phyloP scores from a whole-genome alignment of 2,888 invertebrate species.

The Uloborus plumipes region DNA sequence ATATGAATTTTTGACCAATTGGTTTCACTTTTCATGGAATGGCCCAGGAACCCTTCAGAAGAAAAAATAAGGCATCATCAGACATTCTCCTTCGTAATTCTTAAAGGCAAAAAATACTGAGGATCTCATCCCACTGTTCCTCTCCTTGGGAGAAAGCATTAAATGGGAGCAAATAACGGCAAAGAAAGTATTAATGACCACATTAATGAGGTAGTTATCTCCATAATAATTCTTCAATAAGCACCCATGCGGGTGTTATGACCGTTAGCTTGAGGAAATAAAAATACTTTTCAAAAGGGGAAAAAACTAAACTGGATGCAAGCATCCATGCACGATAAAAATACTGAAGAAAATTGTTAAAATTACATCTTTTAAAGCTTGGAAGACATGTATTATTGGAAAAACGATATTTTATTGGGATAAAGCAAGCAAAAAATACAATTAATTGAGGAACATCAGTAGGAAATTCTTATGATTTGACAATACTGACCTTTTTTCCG shows the following conservation, averaged over 20 bases:
- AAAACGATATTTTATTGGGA: too few species aligned
- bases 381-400: too few species aligned
- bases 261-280: conserved; percentile 10
- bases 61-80: neutral
- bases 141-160: neutral
- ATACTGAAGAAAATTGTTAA: neutral
- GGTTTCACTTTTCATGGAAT: too few species aligned
- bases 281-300: neutral
- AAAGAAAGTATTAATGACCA: conserved; percentile 1
- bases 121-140: neutral
- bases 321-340: neutral
- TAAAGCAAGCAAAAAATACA: too few species aligned
- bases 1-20: neutral
- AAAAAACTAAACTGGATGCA: neutral
- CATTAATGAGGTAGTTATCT: conserved; percentile 22
- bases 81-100: neutral
- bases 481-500: too few species aligned
- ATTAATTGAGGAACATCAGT: too few species aligned
- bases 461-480: too few species aligned
- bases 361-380: too few species aligned
- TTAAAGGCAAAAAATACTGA: neutral
- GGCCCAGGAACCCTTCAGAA: neutral
- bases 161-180: too few species aligned
- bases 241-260: conserved; percentile 1
- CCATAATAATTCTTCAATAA: conserved; percentile 6